Conservation (phyloP, 2,888 invertebrate genomes). For the Drosophila yooni region DNA sequence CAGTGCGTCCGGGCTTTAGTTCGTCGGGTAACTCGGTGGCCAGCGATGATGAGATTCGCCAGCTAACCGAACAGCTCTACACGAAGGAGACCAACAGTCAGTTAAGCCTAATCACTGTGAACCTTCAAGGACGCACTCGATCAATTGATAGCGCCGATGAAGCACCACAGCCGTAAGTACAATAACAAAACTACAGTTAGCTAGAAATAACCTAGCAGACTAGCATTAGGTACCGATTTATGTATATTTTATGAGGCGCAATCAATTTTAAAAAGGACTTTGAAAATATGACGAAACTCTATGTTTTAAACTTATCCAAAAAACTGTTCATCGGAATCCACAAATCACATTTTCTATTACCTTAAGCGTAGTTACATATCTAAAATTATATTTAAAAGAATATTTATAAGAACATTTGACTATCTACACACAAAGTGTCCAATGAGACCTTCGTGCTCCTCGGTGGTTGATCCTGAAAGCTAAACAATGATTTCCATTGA, state of each 20-base stretch:
- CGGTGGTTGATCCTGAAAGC: neutral
- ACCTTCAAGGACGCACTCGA: conserved; percentile 91
- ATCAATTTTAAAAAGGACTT: neutral
- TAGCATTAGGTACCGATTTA: neutral
- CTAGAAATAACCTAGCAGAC: neutral
- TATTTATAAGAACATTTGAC: too few relatives aligned
- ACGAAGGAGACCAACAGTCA: conserved; percentile 91
- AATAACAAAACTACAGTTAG: neutral
- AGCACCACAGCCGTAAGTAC: conserved; percentile 91
- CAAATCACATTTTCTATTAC: neutral
- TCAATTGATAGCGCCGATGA: conserved; percentile 89
- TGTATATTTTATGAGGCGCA: neutral
- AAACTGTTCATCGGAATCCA: neutral
- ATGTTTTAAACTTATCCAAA: neutral
- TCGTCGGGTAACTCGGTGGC: conserved; percentile 86
- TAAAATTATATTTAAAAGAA: too few relatives aligned
- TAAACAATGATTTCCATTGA: conserved; percentile 46
- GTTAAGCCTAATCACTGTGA: conserved; percentile 88
- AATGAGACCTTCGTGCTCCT: neutral
- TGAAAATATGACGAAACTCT: neutral
- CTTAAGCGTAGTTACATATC: too few relatives aligned
- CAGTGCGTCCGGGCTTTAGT: conserved; percentile 77
- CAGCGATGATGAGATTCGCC: conserved; percentile 88
- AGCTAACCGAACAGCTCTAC: conserved; percentile 90
- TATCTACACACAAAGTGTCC: too few relatives aligned